phyloP scores from a whole-genome alignment of 64 coral and sea anemone genomes.

The Platygyra sinensis region DNA sequence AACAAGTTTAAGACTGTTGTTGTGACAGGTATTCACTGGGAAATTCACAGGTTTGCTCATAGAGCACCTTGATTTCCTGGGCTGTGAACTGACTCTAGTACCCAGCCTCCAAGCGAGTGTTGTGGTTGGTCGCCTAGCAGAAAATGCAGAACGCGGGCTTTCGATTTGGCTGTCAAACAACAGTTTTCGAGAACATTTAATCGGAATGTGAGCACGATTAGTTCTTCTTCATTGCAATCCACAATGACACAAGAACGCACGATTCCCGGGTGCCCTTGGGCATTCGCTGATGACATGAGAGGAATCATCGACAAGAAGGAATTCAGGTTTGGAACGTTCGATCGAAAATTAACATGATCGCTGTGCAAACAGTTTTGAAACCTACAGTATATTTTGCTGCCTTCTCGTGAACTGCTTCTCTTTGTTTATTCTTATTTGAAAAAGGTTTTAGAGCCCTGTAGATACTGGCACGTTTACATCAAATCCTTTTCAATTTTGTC shows the following conservation, averaged over 20 bases:
- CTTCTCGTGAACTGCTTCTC: too few species aligned
- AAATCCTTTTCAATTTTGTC: too few species aligned
- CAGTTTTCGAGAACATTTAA: not conserved
- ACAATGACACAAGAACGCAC: conserved; percentile 76
- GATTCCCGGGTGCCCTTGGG: conserved; percentile 95
- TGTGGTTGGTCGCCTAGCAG: conserved; percentile 25
- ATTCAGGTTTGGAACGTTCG: conserved; percentile 64
- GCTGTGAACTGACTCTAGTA: not conserved
- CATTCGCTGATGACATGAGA: conserved; percentile 98
- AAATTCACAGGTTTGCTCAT: too few species aligned
- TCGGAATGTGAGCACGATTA: not conserved
- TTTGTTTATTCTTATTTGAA: too few species aligned
- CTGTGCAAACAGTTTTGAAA: not conserved
- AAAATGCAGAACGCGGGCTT: not conserved
- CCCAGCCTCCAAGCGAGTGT: not conserved
- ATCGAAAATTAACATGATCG: not conserved
- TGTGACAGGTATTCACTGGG: too few species aligned
- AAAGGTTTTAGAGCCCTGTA: too few species aligned
- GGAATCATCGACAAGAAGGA: conserved; percentile 93
- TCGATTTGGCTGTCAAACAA: not conserved
- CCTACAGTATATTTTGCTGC: too few species aligned
- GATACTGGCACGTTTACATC: too few species aligned
- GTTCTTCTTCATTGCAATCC: not conserved
- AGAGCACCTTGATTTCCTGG: too few species aligned
- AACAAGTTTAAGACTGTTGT: too few species aligned